Conservation (phyloP, 1,140 invertebrate species). For the Caenorhabditis latens region DNA sequence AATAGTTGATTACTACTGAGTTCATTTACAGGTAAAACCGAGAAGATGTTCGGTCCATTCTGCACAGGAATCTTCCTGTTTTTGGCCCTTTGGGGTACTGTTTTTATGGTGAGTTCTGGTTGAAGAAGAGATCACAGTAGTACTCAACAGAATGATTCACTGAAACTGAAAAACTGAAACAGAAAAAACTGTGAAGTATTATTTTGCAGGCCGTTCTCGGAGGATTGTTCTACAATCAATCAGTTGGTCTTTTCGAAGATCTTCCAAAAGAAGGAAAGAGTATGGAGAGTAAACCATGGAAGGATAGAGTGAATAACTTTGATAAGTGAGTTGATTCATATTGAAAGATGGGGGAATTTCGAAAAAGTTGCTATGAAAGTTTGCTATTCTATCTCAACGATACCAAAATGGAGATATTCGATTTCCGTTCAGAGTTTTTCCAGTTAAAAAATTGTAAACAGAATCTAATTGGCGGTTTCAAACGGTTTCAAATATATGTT, state of each 20-base stretch:
- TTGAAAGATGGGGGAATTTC: not conserved
- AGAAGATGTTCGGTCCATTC: slow-evolving; percentile 54
- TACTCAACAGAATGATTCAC: not conserved
- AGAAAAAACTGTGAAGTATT: slow-evolving; percentile 8
- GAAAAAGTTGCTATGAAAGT: not conserved
- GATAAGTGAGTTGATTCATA: slow-evolving; percentile 21
- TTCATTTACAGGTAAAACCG: slow-evolving; percentile 3
- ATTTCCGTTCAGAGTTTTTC: too few relatives aligned
- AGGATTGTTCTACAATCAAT: slow-evolving; percentile 72
- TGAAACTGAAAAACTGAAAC: slow-evolving; percentile 21
- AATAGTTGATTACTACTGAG: not conserved
- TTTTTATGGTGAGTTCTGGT: slow-evolving; percentile 69
- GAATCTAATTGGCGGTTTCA: too few relatives aligned
- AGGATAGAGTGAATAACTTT: slow-evolving; percentile 2
- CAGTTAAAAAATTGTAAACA: too few relatives aligned
- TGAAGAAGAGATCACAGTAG: not conserved
- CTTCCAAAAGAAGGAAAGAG: slow-evolving; percentile 61
- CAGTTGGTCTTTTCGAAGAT: slow-evolving; percentile 72
- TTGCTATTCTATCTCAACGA: too few relatives aligned
- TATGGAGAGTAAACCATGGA: slow-evolving; percentile 22
- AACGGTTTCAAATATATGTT: too few relatives aligned
- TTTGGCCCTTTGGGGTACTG: slow-evolving; percentile 69
- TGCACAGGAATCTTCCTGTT: slow-evolving; percentile 67
- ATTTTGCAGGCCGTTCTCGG: slow-evolving; percentile 68
- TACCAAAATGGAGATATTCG: too few relatives aligned